Evolutionary conservation across 2,888 invertebrate species (phyloP).

Genomic region (Eretmocerus hayati): DNA sequence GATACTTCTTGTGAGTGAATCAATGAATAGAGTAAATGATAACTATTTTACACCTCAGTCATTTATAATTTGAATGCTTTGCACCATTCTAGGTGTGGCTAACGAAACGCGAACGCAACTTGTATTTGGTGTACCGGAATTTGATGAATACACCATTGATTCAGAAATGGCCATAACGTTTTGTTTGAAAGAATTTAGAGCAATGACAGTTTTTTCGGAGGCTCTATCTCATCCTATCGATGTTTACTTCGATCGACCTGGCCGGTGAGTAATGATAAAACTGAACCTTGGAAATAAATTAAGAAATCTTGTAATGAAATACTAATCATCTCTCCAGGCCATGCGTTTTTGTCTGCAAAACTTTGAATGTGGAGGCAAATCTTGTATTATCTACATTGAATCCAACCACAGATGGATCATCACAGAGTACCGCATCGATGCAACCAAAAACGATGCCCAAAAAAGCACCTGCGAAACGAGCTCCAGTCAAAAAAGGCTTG

Average conservation of each 20-base stretch:
- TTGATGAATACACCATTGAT: slow-evolving; percentile 60
- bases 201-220: slow-evolving; percentile 74
- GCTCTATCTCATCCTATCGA: slow-evolving; percentile 60
- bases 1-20: slow-evolving; percentile 50
- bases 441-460: slow-evolving; percentile 8
- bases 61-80: slow-evolving; percentile 22
- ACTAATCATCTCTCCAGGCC: slow-evolving; percentile 52
- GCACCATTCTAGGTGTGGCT: slow-evolving; percentile 54
- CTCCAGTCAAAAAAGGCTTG: slow-evolving; percentile 26
- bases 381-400: slow-evolving; percentile 75
- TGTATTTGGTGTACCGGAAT: slow-evolving; percentile 64
- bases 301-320: slow-evolving; percentile 8
- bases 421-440: slow-evolving; percentile 35
- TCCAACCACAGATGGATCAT: slow-evolving; percentile 48
- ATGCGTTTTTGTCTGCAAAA: slow-evolving; percentile 66
- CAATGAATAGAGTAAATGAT: too few species aligned
- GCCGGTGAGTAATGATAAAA: slow-evolving; percentile 51
- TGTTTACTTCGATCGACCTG: slow-evolving; percentile 69
- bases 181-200: slow-evolving; percentile 76
- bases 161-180: slow-evolving; percentile 71
- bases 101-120: slow-evolving; percentile 74
- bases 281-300: too few species aligned
- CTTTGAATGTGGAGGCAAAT: slow-evolving; percentile 68
- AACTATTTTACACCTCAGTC: background rate
- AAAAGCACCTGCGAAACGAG: slow-evolving; percentile 20